phyloP scores from a whole-genome alignment of 2,888 invertebrate species.

The Parnassius smintheus region DNA sequence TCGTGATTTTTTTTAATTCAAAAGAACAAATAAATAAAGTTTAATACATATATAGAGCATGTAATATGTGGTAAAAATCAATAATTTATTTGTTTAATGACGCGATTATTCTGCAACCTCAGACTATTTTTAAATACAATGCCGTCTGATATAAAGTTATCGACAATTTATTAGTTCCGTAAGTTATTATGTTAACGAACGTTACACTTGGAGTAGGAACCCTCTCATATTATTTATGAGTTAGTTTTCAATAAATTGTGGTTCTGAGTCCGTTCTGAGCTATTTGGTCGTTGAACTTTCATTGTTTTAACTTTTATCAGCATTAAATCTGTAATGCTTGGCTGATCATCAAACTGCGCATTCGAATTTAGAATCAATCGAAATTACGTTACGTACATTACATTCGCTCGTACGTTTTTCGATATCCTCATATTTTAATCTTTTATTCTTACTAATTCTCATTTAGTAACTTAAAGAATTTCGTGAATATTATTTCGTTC shows the following conservation, averaged over 20 bases:
- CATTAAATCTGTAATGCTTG: slow-evolving; percentile 12
- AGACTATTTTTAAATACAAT: slow-evolving; percentile 1
- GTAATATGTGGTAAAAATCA: too few relatives aligned
- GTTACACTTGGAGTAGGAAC: not conserved
- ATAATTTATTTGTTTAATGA: too few relatives aligned
- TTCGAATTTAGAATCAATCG: slow-evolving; percentile 7
- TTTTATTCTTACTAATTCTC: too few relatives aligned
- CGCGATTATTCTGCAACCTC: too few relatives aligned
- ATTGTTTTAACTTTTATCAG: slow-evolving; percentile 14
- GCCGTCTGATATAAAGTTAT: slow-evolving; percentile 7
- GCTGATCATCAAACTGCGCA: slow-evolving; percentile 15
- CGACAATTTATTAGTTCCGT: slow-evolving; percentile 12
- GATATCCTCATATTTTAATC: too few relatives aligned
- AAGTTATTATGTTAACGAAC: slow-evolving; percentile 16
- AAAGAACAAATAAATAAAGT: too few relatives aligned
- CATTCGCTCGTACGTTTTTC: not conserved
- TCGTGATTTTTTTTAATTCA: too few relatives aligned
- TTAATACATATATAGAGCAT: too few relatives aligned
- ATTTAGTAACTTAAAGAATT: too few relatives aligned
- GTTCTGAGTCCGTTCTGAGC: not conserved
- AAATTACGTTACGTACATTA: not conserved
- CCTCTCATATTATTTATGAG: slow-evolving; percentile 8
- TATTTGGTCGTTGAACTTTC: slow-evolving; percentile 18
- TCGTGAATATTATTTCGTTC: too few relatives aligned
- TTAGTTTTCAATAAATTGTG: slow-evolving; percentile 15